Percentiles rank a stretch among this genome's conserved stretches.
phyloP scores from a whole-genome alignment of 2,888 invertebrate species.

The Nomada fabriciana region DNA sequence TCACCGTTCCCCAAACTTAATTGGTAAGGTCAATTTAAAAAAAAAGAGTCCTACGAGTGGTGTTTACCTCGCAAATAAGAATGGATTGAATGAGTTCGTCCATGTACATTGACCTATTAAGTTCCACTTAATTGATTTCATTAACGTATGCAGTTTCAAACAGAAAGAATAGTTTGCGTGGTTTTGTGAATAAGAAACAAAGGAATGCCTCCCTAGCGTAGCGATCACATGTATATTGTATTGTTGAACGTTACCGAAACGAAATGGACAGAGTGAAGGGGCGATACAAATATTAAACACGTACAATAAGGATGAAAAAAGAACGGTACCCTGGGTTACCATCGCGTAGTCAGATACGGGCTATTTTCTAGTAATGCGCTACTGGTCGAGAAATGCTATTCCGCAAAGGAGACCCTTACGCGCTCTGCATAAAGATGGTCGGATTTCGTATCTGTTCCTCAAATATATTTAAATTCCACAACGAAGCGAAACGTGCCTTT shows the following conservation, averaged over 20 bases:
- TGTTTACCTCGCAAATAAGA: conserved; percentile 55
- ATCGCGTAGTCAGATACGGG: conserved; percentile 72
- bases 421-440: conserved; percentile 70
- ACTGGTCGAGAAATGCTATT: conserved; percentile 54
- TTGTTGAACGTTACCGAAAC: too few relatives aligned
- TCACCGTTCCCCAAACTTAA: conserved; percentile 56
- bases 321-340: conserved; percentile 36
- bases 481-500: conserved; percentile 49
- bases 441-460: conserved; percentile 44
- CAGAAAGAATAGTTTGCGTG: neutral
- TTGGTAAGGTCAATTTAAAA: conserved; percentile 57
- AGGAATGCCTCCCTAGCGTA: too few relatives aligned
- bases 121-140: conserved; percentile 20
- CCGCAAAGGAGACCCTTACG: conserved; percentile 62
- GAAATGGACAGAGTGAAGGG: neutral
- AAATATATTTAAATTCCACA: conserved; percentile 64
- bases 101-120: conserved; percentile 24
- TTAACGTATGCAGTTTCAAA: neutral
- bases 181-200: neutral
- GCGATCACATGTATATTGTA: too few relatives aligned
- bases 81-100: conserved; percentile 32
- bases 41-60: conserved; percentile 17
- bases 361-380: conserved; percentile 57
- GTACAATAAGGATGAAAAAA: conserved; percentile 32
- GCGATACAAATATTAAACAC: conserved; percentile 23